phyloP scores from a whole-genome alignment of 2,888 invertebrate genomes.

The Pachycephus smyrnensis region DNA sequence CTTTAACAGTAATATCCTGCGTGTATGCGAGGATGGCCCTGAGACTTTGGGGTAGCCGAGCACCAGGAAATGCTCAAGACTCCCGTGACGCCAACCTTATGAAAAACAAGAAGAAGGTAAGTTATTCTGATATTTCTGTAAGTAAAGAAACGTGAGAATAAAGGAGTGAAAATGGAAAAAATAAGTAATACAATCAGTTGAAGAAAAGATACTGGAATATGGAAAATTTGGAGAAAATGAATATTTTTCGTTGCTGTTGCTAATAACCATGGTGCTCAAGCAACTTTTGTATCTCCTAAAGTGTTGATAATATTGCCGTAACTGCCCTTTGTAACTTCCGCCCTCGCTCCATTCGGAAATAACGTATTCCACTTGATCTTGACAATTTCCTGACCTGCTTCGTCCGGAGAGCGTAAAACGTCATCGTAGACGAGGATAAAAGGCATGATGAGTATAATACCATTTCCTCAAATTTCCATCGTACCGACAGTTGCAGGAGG shows the following conservation, averaged over 20 bases:
- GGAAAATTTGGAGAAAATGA: neutral
- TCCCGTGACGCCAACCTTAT: slow-evolving; percentile 82
- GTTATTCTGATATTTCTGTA: neutral
- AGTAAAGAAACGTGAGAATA: neutral
- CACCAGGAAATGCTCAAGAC: slow-evolving; percentile 84
- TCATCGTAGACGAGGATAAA: no score
- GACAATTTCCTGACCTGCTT: neutral
- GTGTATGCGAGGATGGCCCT: slow-evolving; percentile 86
- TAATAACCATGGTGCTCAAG: neutral
- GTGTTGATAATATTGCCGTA: neutral
- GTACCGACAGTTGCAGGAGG: neutral
- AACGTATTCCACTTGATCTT: neutral
- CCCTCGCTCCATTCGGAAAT: neutral
- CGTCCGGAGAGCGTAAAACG: neutral
- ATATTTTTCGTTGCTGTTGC: neutral
- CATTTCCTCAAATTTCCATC: neutral
- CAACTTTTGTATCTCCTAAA: neutral
- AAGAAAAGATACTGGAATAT: neutral
- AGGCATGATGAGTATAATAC: neutral
- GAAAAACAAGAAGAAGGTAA: slow-evolving; percentile 86
- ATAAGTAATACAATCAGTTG: no score
- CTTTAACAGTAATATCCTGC: slow-evolving; percentile 83
- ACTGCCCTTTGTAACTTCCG: neutral
- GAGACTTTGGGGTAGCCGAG: slow-evolving; percentile 82
- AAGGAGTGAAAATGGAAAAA: neutral